A percentile compares a stretch with the other conserved stretches of the same genome.
phyloP scores from a whole-genome alignment of 1,140 invertebrate genomes.

The Brachionus paranguensis region DNA sequence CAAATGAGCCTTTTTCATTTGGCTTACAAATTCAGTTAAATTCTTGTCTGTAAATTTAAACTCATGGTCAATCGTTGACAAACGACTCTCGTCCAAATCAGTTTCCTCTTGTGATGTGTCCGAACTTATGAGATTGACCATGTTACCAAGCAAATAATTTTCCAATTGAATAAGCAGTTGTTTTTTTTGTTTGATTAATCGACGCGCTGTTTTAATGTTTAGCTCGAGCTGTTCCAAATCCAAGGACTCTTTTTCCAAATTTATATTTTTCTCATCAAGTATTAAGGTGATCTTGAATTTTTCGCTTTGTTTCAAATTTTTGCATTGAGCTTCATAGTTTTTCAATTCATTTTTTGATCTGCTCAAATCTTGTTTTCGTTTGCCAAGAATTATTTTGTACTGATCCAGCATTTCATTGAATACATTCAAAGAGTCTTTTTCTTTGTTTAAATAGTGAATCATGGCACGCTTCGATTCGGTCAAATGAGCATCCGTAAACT shows the following conservation, averaged over 20 bases:
- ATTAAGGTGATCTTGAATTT: neutral
- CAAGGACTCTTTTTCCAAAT: slow-evolving; percentile 4
- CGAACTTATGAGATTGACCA: neutral
- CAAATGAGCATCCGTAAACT: neutral
- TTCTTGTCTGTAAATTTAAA: neutral
- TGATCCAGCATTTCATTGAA: neutral
- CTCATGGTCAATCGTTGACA: neutral
- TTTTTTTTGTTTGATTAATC: slow-evolving; percentile 13
- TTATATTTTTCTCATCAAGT: slow-evolving; percentile 4
- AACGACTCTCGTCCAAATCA: neutral
- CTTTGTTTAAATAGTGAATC: neutral
- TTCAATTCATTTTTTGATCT: neutral
- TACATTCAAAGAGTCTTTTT: slow-evolving; percentile 6
- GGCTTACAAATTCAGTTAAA: neutral
- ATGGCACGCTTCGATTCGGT: neutral
- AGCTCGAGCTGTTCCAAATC: slow-evolving; percentile 13
- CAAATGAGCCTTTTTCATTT: neutral
- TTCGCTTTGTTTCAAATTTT: neutral
- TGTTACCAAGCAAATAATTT: neutral
- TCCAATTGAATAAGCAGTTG: neutral
- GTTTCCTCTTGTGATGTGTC: neutral
- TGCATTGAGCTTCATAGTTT: neutral
- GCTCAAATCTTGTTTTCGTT: neutral
- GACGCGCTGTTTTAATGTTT: neutral
- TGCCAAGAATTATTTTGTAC: neutral